Percentiles rank a stretch among this genome's conserved stretches.
phyloP scores from a whole-genome alignment of 2,888 invertebrate species.

The Habroteleia sp. region DNA sequence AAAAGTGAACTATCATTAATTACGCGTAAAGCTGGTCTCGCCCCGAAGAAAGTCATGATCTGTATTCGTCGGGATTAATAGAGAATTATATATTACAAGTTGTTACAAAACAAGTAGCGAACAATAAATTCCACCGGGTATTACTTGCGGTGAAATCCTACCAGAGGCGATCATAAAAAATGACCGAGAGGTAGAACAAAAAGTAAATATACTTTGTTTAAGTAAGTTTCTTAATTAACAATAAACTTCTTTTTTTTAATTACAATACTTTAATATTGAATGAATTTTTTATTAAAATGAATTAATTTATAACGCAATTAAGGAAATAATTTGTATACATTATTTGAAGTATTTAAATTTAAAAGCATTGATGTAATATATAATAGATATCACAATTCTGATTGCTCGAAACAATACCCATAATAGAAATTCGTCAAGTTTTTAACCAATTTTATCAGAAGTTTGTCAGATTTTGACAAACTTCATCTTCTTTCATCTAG shows the following conservation, averaged over 20 bases:
- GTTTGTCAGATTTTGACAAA: too few relatives aligned
- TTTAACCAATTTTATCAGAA: too few relatives aligned
- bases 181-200: slow-evolving; percentile 7
- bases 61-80: slow-evolving; percentile 50
- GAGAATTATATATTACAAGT: slow-evolving; percentile 58
- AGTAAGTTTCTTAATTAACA: background rate
- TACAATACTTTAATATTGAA: too few relatives aligned
- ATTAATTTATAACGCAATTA: too few relatives aligned
- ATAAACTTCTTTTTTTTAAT: slow-evolving; percentile 7
- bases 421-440: too few relatives aligned
- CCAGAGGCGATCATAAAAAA: slow-evolving; percentile 8
- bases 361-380: too few relatives aligned
- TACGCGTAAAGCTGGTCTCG: slow-evolving; percentile 36
- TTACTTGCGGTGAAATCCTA: slow-evolving; percentile 26
- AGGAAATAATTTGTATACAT: too few relatives aligned
- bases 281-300: too few relatives aligned
- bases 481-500: too few relatives aligned
- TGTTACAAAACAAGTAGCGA: slow-evolving; percentile 36
- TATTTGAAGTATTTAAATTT: too few relatives aligned
- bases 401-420: too few relatives aligned
- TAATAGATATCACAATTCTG: too few relatives aligned
- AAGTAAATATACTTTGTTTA: background rate
- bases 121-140: slow-evolving; percentile 32
- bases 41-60: slow-evolving; percentile 50
- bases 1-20: slow-evolving; percentile 54